Evolutionary conservation across 1,140 invertebrate genomes (phyloP).

Genomic region (Aphelenchoides besseyi): DNA sequence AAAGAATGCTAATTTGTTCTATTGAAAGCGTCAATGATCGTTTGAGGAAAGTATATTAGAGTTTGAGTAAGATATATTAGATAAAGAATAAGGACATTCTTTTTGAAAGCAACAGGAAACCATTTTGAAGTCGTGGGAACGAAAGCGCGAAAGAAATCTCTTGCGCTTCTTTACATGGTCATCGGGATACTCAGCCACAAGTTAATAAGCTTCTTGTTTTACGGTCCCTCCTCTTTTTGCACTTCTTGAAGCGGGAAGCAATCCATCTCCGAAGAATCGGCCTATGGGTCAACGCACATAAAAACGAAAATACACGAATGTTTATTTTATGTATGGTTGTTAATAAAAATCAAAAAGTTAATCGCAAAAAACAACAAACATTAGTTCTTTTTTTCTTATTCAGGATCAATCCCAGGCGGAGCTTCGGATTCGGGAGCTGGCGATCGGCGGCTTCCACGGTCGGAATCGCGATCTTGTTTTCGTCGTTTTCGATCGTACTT

Average conservation of each 20-base stretch:
- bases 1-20: no score
- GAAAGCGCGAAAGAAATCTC: no score
- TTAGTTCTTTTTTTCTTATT: neutral
- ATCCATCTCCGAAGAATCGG: neutral
- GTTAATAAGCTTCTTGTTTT: conserved; percentile 3
- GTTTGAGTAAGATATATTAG: no score
- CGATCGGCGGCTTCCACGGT: conserved; percentile 1
- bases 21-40: no score
- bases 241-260: neutral
- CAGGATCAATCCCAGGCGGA: conserved; percentile 17
- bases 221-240: neutral
- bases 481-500: conserved; percentile 27
- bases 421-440: neutral
- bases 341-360: no score
- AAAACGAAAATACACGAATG: neutral
- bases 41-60: no score
- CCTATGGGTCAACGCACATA: neutral
- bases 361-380: no score
- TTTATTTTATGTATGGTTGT: neutral
- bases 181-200: no score
- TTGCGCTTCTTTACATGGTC: no score
- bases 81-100: no score
- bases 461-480: conserved; percentile 27
- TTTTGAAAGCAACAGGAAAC: no score
- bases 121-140: neutral